These are phyloP conservation scores for Megaceryle torquata DNA, from an alignment of 2,113 vertebrate species.

Conservation along the genomic window DNA sequence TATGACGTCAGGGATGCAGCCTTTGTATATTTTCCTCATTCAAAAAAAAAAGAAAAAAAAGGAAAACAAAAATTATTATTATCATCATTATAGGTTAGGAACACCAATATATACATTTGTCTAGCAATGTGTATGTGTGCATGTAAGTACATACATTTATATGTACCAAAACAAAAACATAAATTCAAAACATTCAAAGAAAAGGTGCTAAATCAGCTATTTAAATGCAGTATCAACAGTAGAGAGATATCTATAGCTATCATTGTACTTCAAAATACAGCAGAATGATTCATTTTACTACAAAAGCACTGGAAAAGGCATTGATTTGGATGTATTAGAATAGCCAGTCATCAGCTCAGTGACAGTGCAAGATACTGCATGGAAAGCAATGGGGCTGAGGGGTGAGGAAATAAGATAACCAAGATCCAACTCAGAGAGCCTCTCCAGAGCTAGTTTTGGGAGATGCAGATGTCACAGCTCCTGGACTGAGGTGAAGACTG, in stretches of 20 bases:
- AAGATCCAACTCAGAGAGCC: not conserved
- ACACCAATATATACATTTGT: not conserved
- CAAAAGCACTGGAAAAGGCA: not conserved
- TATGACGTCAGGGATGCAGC: not conserved
- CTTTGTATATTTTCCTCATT: not conserved
- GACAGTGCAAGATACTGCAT: not conserved
- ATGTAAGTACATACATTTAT: not conserved
- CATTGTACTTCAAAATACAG: not conserved
- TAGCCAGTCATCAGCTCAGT: not conserved
- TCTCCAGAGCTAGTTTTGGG: not conserved
- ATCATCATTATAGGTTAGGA: not conserved
- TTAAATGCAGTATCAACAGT: not conserved
- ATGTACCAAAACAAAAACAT: not conserved
- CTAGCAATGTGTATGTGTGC: not conserved
- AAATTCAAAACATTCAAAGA: not conserved
- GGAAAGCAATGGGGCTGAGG: rapidly evolving
- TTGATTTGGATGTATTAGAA: not conserved
- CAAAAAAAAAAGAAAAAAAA: not conserved
- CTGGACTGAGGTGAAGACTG: not conserved
- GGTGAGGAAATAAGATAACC: not conserved
- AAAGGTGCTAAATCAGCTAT: not conserved
- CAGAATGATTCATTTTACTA: not conserved
- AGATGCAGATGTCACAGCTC: not conserved
- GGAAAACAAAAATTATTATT: not conserved
- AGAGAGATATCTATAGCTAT: not conserved